phyloP scores from a whole-genome alignment of 1,140 invertebrate species.

The Spodoptera litura region DNA sequence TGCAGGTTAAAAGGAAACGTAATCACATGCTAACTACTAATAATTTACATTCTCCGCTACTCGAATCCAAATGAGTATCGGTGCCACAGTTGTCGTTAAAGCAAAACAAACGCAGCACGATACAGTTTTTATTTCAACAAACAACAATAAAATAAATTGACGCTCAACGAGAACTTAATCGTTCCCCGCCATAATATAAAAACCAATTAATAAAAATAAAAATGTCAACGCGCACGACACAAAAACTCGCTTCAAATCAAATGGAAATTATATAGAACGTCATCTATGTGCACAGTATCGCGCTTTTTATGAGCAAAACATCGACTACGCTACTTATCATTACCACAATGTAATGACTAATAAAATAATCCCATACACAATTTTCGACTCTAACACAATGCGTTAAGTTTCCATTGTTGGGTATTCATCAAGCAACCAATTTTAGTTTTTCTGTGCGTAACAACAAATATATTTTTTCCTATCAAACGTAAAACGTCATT shows the following conservation, averaged over 20 bases:
- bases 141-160: conserved; percentile 48
- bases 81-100: not conserved
- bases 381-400: conserved; percentile 53
- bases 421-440: conserved; percentile 45
- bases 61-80: not conserved
- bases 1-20: not conserved
- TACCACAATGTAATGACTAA: conserved; percentile 66
- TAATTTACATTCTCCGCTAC: not conserved
- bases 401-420: conserved; percentile 35
- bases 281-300: conserved; percentile 79
- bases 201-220: conserved; percentile 82
- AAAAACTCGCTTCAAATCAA: conserved; percentile 73
- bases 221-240: conserved; percentile 66
- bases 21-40: not conserved
- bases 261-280: conserved; percentile 80
- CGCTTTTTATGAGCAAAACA: conserved; percentile 79
- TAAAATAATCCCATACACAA: conserved; percentile 59
- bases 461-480: conserved; percentile 18
- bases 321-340: conserved; percentile 65
- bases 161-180: conserved; percentile 49
- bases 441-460: conserved; percentile 46
- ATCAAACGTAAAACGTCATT: not conserved
- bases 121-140: conserved; percentile 42
- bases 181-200: conserved; percentile 52
- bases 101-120: conserved; percentile 37